Percentiles rank a stretch among this genome's conserved stretches.
Evolutionary conservation across 2,888 invertebrate species (phyloP).

Genomic region (Polydrusus cervinus): DNA sequence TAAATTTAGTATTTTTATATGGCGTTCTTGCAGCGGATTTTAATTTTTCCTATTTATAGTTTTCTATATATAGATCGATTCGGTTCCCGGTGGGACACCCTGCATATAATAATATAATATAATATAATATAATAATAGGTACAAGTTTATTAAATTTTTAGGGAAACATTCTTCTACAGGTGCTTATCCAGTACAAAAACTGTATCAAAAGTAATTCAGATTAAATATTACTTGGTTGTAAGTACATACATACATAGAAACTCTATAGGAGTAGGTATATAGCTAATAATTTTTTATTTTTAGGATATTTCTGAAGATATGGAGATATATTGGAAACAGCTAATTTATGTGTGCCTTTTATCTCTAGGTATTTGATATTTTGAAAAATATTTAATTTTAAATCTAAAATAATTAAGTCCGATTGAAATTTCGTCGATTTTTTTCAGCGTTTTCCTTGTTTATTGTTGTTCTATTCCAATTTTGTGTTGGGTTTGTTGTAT

Average conservation of each 20-base stretch:
- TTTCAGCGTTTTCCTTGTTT: constrained; percentile 74
- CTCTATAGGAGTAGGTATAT: neutral
- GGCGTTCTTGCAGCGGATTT: too few species aligned
- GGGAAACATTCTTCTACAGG: constrained; percentile 73
- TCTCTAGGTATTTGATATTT: constrained; percentile 79
- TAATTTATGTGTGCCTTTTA: constrained; percentile 75
- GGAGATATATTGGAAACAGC: constrained; percentile 75
- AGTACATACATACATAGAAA: constrained; percentile 45
- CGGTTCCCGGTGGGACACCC: too few species aligned
- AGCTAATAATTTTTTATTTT: constrained; percentile 58
- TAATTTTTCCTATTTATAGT: too few species aligned
- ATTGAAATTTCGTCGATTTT: constrained; percentile 22
- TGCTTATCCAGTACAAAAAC: constrained; percentile 72
- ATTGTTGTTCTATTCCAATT: constrained; percentile 75
- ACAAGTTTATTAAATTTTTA: constrained; percentile 63
- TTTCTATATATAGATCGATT: too few species aligned
- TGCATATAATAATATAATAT: too few species aligned
- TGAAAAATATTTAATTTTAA: too few species aligned
- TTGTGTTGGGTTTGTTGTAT: constrained; percentile 77
- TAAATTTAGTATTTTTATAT: too few species aligned
- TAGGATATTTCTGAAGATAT: constrained; percentile 78
- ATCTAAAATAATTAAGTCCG: too few species aligned
- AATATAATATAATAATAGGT: too few species aligned
- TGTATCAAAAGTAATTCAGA: constrained; percentile 71
- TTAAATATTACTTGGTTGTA: constrained; percentile 73